These are phyloP conservation scores for Ennomos quercinarius DNA, from an alignment of 2,888 invertebrate species.

Conservation along the genomic window DNA sequence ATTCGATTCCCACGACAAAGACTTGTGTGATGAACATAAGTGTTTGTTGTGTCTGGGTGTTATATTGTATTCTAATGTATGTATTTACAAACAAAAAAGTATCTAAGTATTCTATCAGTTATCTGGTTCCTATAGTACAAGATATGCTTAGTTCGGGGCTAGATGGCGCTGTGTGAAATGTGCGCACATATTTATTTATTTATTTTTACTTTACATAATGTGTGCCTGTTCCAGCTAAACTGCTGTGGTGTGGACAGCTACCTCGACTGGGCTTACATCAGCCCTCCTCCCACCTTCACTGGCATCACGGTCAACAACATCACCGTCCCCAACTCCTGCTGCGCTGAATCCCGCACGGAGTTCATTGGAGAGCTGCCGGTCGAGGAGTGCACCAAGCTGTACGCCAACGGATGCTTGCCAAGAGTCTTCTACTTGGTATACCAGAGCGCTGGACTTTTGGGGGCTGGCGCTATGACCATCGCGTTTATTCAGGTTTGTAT, in stretches of 20 bases:
- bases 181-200: too few relatives aligned
- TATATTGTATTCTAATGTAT: too few relatives aligned
- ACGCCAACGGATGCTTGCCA: conserved; percentile 86
- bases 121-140: too few relatives aligned
- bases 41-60: too few relatives aligned
- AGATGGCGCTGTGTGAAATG: too few relatives aligned
- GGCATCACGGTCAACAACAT: conserved; percentile 70
- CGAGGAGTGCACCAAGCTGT: conserved; percentile 69
- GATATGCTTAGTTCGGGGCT: too few relatives aligned
- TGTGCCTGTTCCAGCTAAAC: conserved; percentile 80
- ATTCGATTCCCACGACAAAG: too few relatives aligned
- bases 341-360: conserved; percentile 62
- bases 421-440: conserved; percentile 87
- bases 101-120: too few relatives aligned
- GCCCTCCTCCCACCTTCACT: conserved; percentile 46
- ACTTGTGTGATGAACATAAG: too few relatives aligned
- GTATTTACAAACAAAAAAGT: too few relatives aligned
- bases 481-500: conserved; percentile 90
- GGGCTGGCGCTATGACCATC: conserved; percentile 91
- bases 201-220: background rate
- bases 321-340: conserved; percentile 87
- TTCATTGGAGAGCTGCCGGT: conserved; percentile 45
- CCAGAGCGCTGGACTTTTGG: conserved; percentile 89
- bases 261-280: conserved; percentile 84
- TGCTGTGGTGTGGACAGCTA: conserved; percentile 89